A percentile compares a stretch with the other conserved stretches of the same genome.
Conservation (phyloP, 2,888 invertebrate species). For the Pinctada fucata region DNA sequence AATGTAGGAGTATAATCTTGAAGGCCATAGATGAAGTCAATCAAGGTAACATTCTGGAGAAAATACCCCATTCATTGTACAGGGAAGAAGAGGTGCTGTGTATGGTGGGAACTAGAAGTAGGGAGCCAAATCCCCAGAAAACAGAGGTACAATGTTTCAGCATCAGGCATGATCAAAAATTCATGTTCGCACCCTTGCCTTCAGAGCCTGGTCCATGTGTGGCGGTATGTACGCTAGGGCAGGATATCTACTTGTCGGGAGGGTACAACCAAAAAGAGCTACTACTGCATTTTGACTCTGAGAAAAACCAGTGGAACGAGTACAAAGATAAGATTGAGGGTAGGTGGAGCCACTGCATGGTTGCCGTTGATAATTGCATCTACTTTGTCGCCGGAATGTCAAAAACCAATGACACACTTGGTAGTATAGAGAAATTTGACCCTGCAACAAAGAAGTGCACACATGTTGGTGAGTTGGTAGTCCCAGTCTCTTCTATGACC, state of each 20-base stretch:
- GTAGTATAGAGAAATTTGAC: constrained; percentile 55
- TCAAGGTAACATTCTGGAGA: neutral
- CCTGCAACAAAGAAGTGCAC: constrained; percentile 42
- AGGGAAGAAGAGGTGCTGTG: constrained; percentile 58
- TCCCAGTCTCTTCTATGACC: constrained; percentile 56
- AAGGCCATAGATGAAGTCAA: constrained; percentile 24
- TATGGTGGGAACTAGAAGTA: constrained; percentile 54
- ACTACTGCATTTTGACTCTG: constrained; percentile 48
- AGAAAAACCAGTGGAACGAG: constrained; percentile 52
- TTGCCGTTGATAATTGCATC: constrained; percentile 39
- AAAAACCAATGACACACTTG: constrained; percentile 46
- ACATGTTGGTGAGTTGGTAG: constrained; percentile 45
- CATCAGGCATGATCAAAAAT: constrained; percentile 50
- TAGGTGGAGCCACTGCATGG: constrained; percentile 57
- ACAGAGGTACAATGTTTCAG: constrained; percentile 59
- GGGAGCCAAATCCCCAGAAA: constrained; percentile 54
- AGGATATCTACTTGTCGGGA: constrained; percentile 54
- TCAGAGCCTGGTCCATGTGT: constrained; percentile 58
- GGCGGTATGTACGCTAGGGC: constrained; percentile 49
- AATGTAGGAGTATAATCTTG: constrained; percentile 16
- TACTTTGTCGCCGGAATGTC: constrained; percentile 55
- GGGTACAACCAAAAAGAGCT: constrained; percentile 51
- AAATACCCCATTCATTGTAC: constrained; percentile 15
- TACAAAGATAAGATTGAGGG: constrained; percentile 49
- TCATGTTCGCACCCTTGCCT: constrained; percentile 50